Percentiles rank a stretch among this genome's conserved stretches.
Evolutionary conservation across 1,140 invertebrate genomes (phyloP).

Genomic region (Microplitis mediator): DNA sequence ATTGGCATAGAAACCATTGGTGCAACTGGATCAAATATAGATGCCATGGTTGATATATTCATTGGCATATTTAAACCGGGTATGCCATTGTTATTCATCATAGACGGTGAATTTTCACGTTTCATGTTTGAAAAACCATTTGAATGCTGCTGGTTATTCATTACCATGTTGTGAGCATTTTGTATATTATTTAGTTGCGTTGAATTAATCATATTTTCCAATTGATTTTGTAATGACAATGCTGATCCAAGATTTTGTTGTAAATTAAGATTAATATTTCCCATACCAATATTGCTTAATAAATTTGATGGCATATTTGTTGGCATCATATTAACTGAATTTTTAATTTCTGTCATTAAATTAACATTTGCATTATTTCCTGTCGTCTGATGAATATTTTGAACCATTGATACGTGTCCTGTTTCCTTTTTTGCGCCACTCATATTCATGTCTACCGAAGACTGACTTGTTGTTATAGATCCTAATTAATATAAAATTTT

Average conservation of each 20-base stretch:
- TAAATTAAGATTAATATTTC: conserved; percentile 50
- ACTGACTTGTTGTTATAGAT: conserved; percentile 48
- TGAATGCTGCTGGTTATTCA: conserved; percentile 54
- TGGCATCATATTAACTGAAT: conserved; percentile 50
- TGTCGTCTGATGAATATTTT: conserved; percentile 42
- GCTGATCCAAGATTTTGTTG: conserved; percentile 45
- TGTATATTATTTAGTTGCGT: conserved; percentile 42
- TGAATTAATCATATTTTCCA: conserved; percentile 53
- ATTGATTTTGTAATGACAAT: conserved; percentile 52
- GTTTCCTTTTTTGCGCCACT: conserved; percentile 50
- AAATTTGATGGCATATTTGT: conserved; percentile 48
- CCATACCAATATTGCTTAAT: conserved; percentile 49
- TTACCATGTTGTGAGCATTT: conserved; percentile 49
- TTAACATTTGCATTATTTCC: conserved; percentile 46
- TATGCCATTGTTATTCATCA: conserved; percentile 62
- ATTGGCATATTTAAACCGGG: conserved; percentile 53
- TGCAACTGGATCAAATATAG: conserved; percentile 71
- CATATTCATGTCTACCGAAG: conserved; percentile 48
- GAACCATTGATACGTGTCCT: conserved; percentile 28
- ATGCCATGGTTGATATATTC: conserved; percentile 63
- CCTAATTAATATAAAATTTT: conserved; percentile 30
- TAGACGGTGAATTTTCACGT: conserved; percentile 59
- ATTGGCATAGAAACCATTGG: conserved; percentile 57
- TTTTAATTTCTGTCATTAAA: conserved; percentile 52
- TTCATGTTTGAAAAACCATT: conserved; percentile 60